A percentile compares a stretch with the other conserved stretches of the same genome.
These are phyloP conservation scores for Diadophis punctatus DNA, from an alignment of 2,113 vertebrate genomes.

Conservation along the genomic window DNA sequence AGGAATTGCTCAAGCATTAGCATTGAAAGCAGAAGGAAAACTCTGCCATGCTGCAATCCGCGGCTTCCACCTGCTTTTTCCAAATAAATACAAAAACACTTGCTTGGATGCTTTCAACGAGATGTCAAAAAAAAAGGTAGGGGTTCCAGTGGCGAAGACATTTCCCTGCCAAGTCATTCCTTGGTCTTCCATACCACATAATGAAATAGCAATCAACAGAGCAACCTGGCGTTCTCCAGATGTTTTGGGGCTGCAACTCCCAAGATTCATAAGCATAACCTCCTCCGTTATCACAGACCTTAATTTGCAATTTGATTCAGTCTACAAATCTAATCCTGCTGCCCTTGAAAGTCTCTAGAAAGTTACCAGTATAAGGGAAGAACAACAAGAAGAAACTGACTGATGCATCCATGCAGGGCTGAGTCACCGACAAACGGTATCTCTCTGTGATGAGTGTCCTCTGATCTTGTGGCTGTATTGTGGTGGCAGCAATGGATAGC, in stretches of 20 bases:
- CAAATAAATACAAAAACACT: neutral
- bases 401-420: neutral
- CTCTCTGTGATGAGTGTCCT: neutral
- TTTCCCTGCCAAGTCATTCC: neutral
- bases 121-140: neutral
- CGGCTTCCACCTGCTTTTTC: neutral
- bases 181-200: neutral
- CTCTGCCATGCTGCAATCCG: slow-evolving; percentile 25
- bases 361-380: neutral
- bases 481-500: neutral
- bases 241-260: neutral
- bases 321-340: neutral
- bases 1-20: neutral
- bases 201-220: neutral
- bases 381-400: neutral
- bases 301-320: neutral
- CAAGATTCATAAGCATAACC: neutral
- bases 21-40: slow-evolving; percentile 21
- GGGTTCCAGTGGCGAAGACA: neutral
- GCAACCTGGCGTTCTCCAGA: neutral
- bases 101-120: neutral
- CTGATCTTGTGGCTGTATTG: neutral
- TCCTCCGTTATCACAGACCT: neutral
- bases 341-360: neutral
- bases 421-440: neutral